Percentiles rank a stretch among this genome's conserved stretches.
Evolutionary conservation across 1,140 invertebrate genomes (phyloP).

Genomic region (Amyelois transitella): DNA sequence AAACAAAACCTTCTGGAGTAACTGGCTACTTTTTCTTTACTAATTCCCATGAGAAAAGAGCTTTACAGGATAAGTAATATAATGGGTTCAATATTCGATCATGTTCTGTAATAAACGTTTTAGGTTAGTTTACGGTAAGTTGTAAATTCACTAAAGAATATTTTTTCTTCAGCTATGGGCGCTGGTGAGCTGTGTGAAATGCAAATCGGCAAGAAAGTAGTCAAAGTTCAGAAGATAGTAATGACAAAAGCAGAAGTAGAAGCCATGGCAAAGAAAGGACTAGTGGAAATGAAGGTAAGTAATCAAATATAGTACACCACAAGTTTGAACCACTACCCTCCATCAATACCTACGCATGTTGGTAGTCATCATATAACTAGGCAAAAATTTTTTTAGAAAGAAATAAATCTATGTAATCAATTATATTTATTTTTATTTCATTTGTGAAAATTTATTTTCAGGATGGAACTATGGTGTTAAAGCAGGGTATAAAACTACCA

Average conservation of each 20-base stretch:
- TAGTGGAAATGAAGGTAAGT: slow-evolving; percentile 73
- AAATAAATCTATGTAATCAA: neutral
- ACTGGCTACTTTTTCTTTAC: too few species aligned
- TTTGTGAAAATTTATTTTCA: slow-evolving; percentile 27
- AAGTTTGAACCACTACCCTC: too few species aligned
- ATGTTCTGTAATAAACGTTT: too few species aligned
- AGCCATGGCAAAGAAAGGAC: slow-evolving; percentile 76
- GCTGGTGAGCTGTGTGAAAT: slow-evolving; percentile 65
- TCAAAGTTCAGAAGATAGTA: slow-evolving; percentile 76
- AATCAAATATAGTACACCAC: too few species aligned
- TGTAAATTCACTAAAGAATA: neutral
- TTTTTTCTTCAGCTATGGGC: slow-evolving; percentile 26
- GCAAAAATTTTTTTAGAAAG: neutral
- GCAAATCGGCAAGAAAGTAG: slow-evolving; percentile 76
- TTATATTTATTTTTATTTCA: neutral
- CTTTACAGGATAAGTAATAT: too few species aligned
- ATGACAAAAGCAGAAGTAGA: slow-evolving; percentile 78
- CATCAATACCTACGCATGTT: too few species aligned
- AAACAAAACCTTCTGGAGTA: too few species aligned
- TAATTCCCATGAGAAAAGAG: too few species aligned
- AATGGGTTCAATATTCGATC: too few species aligned
- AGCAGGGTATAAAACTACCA: slow-evolving; percentile 64
- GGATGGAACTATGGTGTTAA: slow-evolving; percentile 71
- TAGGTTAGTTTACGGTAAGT: slow-evolving; percentile 55
- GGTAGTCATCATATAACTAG: neutral